Conservation (phyloP, 2,888 invertebrate species). For the Calliphora vomitoria region DNA sequence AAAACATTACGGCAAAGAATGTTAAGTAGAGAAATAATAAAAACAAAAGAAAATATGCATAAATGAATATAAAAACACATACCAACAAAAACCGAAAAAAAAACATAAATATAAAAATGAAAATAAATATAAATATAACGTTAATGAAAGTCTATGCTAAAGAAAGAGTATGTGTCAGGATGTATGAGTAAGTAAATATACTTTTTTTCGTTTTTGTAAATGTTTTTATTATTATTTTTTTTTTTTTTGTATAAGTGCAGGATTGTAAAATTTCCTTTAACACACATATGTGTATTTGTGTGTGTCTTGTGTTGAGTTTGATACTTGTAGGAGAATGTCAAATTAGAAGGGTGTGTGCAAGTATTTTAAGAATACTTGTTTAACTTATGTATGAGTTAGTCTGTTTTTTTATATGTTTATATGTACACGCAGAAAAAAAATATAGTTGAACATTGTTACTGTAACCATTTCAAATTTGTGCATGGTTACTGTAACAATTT, state of each 20-base stretch:
- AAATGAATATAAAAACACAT: slow-evolving; percentile 18
- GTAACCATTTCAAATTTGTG: too few relatives aligned
- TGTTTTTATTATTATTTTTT: too few relatives aligned
- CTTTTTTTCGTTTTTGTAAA: background rate
- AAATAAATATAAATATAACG: background rate
- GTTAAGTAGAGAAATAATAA: slow-evolving; percentile 12
- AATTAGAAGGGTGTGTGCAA: slow-evolving; percentile 7
- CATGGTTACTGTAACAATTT: too few relatives aligned
- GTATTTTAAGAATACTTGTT: background rate
- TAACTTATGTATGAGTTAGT: background rate
- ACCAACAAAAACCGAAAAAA: background rate
- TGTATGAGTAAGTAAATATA: slow-evolving; percentile 2
- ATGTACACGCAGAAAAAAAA: too few relatives aligned
- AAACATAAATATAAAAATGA: background rate
- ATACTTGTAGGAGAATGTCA: background rate
- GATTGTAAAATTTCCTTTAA: background rate
- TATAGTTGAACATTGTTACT: too few relatives aligned
- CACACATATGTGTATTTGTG: background rate
- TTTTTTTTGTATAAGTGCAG: background rate
- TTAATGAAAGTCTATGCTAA: background rate
- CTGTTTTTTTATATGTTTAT: background rate
- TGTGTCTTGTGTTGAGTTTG: background rate
- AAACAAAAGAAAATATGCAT: slow-evolving; percentile 36
- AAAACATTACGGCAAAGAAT: slow-evolving; percentile 13
- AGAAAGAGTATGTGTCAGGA: background rate